These are phyloP conservation scores for Enteromius afrohamiltoni DNA, from an alignment of 2,797 vertebrate genomes.

Conservation along the genomic window DNA sequence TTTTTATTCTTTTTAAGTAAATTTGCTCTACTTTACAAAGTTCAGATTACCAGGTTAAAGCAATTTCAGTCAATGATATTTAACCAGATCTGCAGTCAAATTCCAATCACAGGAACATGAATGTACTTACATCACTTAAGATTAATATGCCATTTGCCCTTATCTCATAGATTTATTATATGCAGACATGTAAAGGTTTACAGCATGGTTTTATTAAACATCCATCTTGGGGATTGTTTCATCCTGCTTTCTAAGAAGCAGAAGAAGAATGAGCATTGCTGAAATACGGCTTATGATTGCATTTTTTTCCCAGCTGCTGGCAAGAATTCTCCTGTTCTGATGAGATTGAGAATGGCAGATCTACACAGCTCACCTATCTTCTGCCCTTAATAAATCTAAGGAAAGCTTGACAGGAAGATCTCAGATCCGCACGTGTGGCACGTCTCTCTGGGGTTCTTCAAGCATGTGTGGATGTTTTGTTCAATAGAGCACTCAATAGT, in stretches of 20 bases:
- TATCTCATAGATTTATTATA: slow-evolving; percentile 19
- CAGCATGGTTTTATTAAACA: slow-evolving; percentile 63
- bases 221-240: slow-evolving; percentile 57
- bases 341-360: slow-evolving; percentile 59
- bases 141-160: slow-evolving; percentile 11
- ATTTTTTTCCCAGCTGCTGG: slow-evolving; percentile 57
- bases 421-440: slow-evolving; percentile 36
- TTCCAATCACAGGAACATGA: neutral
- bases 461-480: neutral
- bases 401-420: slow-evolving; percentile 53
- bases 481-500: neutral
- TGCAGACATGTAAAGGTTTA: slow-evolving; percentile 30
- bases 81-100: neutral
- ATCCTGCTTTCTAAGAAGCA: slow-evolving; percentile 51
- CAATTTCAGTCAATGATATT: neutral
- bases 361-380: slow-evolving; percentile 48
- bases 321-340: slow-evolving; percentile 43
- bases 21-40: neutral
- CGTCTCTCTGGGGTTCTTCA: neutral
- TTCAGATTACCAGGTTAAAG: neutral
- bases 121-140: slow-evolving; percentile 6
- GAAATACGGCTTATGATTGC: slow-evolving; percentile 66
- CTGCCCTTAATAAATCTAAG: slow-evolving; percentile 60
- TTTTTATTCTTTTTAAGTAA: neutral
- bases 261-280: slow-evolving; percentile 40